Evolutionary conservation across 1,140 invertebrate genomes (phyloP), one percentile per base, ranked within the genome.

Genomic region (Bombus affinis): DNA sequence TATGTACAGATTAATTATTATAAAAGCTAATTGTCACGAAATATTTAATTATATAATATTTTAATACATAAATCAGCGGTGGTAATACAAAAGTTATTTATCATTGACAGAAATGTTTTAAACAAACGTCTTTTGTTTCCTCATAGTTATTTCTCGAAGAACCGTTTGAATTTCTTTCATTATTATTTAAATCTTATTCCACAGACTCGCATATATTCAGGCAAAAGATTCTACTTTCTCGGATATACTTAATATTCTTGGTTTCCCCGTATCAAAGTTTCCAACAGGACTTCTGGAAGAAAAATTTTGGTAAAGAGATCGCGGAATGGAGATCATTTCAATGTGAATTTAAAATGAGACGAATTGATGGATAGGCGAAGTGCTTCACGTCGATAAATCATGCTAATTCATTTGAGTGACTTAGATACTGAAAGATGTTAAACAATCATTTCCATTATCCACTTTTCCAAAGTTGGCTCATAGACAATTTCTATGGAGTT

Each of bases 161-260:
- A 32, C 4, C 18, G 15, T 74, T 74, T n/a, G n/a, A 47, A 22
- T 44, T 22, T 12, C 39, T 74, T 44, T 22, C 39, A 47, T 74
- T 12, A 47, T 44, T 44, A 44, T 74, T 74, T 47, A 44, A 74
- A 74, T 74, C 32, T 44, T 39, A 44, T 74, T 74, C 72, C 42
- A 25, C n/a, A 22, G 25, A 74, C 42, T 42, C 42, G n/a, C 32
- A 47, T 28, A 15, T 25, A 74, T 35, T 74, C n/a, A 15, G 44
- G 32, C 22, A 68, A 47, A 47, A 35, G 42, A 68, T 42, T 78
- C 28, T 32, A 78, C n/a, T 25, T 65, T 25, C 15, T 37, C 32
- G 12, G 35, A 44, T 47, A 32, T 47, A 47, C 32, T 79, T 78
- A 39, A 59, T 65, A 78, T 78, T 68, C 65, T 68, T 28, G 22